Conservation (phyloP, 1,140 invertebrate genomes). For the Ptiloglossa arizonensis region DNA sequence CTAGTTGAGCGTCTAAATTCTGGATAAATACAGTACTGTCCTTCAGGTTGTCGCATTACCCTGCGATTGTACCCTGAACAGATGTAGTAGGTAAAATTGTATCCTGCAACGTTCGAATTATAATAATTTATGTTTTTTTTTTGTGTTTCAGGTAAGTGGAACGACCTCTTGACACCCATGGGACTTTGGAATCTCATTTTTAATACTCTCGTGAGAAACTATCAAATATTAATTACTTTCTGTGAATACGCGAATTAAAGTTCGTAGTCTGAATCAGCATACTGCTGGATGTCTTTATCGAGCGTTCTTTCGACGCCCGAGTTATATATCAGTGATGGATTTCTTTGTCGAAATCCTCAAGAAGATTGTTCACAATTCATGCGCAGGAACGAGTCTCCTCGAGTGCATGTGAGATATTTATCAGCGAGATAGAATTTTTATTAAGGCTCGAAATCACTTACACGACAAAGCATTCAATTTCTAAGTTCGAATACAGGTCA, state of each 20-base stretch:
- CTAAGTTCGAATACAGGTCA: background rate
- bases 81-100: no score
- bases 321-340: slow-evolving; percentile 2
- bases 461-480: slow-evolving; percentile 1
- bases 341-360: slow-evolving; percentile 12
- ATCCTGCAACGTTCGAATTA: slow-evolving; percentile 4
- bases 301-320: background rate
- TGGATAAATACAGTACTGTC: no score
- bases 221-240: slow-evolving; percentile 28
- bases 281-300: background rate
- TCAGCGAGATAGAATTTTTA: slow-evolving; percentile 22
- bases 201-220: background rate
- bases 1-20: no score
- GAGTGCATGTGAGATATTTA: slow-evolving; percentile 4
- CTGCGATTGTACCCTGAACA: no score
- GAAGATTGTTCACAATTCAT: background rate
- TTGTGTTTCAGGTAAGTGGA: slow-evolving; percentile 48
- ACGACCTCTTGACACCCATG: background rate
- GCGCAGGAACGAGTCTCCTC: background rate
- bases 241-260: background rate
- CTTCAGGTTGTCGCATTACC: no score
- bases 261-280: background rate
- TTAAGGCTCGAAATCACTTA: background rate
- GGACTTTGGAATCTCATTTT: background rate
- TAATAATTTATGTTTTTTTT: slow-evolving; percentile 43